Conservation (phyloP, 2,888 invertebrate species). For the Pheosia tremula region DNA sequence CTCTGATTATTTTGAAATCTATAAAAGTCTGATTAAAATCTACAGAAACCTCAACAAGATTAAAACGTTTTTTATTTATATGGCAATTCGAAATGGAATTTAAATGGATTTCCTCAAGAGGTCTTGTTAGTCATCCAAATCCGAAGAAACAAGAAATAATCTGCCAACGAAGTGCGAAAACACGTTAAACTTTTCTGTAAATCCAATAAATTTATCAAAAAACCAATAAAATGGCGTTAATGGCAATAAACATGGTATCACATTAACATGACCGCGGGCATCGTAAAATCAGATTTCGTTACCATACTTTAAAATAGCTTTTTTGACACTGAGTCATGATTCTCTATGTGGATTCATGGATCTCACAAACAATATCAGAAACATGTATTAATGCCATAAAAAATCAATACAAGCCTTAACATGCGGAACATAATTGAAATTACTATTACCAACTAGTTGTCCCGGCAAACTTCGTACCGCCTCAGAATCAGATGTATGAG, state of each 20-base stretch:
- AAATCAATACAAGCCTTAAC: too few relatives aligned
- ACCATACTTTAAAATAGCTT: constrained; percentile 30
- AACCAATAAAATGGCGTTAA: constrained; percentile 50
- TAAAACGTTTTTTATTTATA: not conserved
- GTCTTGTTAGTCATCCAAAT: constrained; percentile 21
- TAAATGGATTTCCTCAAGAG: constrained; percentile 27
- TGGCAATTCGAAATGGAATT: constrained; percentile 26
- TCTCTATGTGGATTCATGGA: not conserved
- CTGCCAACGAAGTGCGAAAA: constrained; percentile 24
- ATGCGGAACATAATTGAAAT: too few relatives aligned
- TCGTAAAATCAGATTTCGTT: constrained; percentile 63
- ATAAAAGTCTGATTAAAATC: too few relatives aligned
- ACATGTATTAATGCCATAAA: too few relatives aligned
- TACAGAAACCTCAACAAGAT: too few relatives aligned
- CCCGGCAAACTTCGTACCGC: too few relatives aligned
- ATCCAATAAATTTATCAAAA: constrained; percentile 47
- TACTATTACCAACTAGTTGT: too few relatives aligned
- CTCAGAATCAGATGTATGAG: too few relatives aligned
- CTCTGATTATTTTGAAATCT: too few relatives aligned
- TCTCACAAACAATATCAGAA: not conserved
- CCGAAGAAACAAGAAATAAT: constrained; percentile 21
- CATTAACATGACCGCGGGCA: constrained; percentile 55
- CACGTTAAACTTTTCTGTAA: constrained; percentile 25
- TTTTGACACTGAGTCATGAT: constrained; percentile 37
- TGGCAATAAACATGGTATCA: constrained; percentile 55